Evolutionary conservation across 2,113 vertebrate genomes (phyloP).

Genomic region (Pimephales promelas): DNA sequence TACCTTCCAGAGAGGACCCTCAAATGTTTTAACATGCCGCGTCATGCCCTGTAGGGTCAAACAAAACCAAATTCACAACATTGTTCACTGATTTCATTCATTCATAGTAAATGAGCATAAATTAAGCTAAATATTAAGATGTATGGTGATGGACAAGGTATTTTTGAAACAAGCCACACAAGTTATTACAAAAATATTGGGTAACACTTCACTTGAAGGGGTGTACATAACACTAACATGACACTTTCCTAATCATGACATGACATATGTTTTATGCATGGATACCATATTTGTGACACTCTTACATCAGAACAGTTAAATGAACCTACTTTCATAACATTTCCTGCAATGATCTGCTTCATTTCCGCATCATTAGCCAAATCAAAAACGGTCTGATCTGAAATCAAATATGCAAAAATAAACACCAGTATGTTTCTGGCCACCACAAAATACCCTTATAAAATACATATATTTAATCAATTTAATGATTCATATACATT

Average conservation of each 20-base stretch:
- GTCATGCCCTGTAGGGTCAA: conserved; percentile 74
- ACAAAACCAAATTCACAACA: neutral
- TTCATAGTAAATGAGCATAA: neutral
- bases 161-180: neutral
- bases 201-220: too few relatives aligned
- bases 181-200: neutral
- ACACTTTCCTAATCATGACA: too few relatives aligned
- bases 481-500: neutral
- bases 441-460: neutral
- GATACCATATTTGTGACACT: neutral
- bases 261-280: too few relatives aligned
- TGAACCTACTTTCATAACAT: conserved; percentile 77
- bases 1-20: conserved; percentile 93
- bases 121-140: neutral
- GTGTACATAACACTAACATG: too few relatives aligned
- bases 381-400: conserved; percentile 90
- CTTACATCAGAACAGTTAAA: neutral
- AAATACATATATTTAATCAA: too few relatives aligned
- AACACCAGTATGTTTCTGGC: neutral
- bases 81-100: too few relatives aligned
- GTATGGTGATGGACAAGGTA: neutral
- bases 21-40: conserved; percentile 79
- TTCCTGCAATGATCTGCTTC: conserved; percentile 83
- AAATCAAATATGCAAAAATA: conserved; percentile 14
- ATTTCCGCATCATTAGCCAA: conserved; percentile 86